Conservation (phyloP, 2,888 invertebrate genomes). For the Thymelicus acteon region DNA sequence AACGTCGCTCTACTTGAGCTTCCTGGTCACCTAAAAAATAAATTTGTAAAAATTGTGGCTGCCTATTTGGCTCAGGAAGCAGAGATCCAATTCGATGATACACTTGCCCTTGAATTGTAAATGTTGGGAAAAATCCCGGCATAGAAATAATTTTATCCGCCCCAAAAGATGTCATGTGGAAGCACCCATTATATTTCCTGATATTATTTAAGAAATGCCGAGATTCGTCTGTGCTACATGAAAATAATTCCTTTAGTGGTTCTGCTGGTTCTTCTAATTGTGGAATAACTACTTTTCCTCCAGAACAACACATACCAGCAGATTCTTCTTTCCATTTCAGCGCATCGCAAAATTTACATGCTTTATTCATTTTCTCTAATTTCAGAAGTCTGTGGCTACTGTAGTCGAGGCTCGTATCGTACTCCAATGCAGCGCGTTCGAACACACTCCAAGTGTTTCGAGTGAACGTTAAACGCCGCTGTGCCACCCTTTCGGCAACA, state of each 20-base stretch:
- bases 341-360: slow-evolving; percentile 43
- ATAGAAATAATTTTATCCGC: slow-evolving; percentile 36
- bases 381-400: slow-evolving; percentile 46
- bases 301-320: no score
- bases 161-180: slow-evolving; percentile 45
- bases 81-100: slow-evolving; percentile 43
- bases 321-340: slow-evolving; percentile 47
- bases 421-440: slow-evolving; percentile 47
- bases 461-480: no score
- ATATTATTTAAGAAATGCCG: slow-evolving; percentile 42
- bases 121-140: slow-evolving; percentile 40
- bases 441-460: no score
- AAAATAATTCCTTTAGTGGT: slow-evolving; percentile 42
- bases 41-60: slow-evolving; percentile 40
- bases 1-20: slow-evolving; percentile 37
- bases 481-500: no score
- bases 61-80: slow-evolving; percentile 31
- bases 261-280: slow-evolving; percentile 43
- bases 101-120: slow-evolving; percentile 42
- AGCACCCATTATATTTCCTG: slow-evolving; percentile 44
- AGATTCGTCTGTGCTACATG: slow-evolving; percentile 40
- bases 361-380: slow-evolving; percentile 41
- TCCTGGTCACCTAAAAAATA: slow-evolving; percentile 41
- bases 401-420: slow-evolving; percentile 45
- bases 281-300: slow-evolving; percentile 42